Percentiles rank a stretch among this genome's conserved stretches.
Conservation (phyloP, 2,888 invertebrate genomes). For the Drosophila subquinaria region DNA sequence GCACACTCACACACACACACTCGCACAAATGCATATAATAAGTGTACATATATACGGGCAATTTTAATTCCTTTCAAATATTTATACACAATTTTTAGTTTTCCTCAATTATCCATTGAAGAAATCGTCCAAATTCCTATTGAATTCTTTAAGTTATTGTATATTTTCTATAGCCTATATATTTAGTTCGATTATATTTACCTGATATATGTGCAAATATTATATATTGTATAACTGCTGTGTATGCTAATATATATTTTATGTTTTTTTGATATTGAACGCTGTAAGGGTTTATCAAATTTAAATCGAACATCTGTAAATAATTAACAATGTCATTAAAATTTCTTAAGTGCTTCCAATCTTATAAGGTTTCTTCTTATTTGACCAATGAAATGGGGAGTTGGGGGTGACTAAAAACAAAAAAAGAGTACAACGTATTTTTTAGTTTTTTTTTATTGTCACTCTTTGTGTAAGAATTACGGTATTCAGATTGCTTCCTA, state of each 20-base stretch:
- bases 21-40: conserved; percentile 24
- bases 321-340: conserved; percentile 45
- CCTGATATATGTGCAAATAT: conserved; percentile 37
- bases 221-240: conserved; percentile 8
- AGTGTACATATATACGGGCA: conserved; percentile 39
- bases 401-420: neutral
- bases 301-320: conserved; percentile 44
- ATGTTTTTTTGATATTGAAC: conserved; percentile 18
- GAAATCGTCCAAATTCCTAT: neutral
- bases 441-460: too few species aligned
- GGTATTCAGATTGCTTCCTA: too few species aligned
- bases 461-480: too few species aligned
- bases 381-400: neutral
- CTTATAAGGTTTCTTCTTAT: neutral
- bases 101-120: neutral
- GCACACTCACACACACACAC: neutral
- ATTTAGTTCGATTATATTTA: conserved; percentile 1
- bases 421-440: too few species aligned
- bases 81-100: neutral
- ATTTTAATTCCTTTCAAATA: conserved; percentile 12
- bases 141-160: neutral
- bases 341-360: conserved; percentile 46
- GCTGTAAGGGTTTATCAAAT: conserved; percentile 24
- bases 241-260: conserved; percentile 20
- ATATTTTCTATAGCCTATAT: neutral